phyloP scores from a whole-genome alignment of 2,797 vertebrate species.

The Epinephelus coioides region DNA sequence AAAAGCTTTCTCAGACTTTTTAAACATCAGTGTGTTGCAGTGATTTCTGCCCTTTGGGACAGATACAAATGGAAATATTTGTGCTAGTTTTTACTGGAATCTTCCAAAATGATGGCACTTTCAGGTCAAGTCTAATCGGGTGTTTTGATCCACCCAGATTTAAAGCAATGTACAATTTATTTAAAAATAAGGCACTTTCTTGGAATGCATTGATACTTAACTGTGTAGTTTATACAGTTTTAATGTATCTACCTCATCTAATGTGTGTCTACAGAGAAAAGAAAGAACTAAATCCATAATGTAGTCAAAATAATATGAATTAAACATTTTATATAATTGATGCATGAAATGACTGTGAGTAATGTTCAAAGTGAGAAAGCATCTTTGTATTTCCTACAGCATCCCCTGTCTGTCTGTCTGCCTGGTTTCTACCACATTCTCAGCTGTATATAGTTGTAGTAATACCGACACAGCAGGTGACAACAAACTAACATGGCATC shows the following conservation, averaged over 20 bases:
- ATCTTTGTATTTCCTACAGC: neutral
- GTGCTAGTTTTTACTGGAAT: neutral
- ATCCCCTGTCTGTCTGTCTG: neutral
- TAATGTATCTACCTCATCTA: neutral
- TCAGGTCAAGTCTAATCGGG: neutral
- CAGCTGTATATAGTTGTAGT: neutral
- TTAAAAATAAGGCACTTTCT: neutral
- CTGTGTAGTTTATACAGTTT: neutral
- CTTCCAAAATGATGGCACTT: neutral
- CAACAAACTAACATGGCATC: slow-evolving; percentile 45
- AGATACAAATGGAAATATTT: neutral
- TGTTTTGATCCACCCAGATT: neutral
- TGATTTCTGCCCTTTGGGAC: neutral
- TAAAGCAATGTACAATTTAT: neutral
- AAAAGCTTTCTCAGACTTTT: neutral
- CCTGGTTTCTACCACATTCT: neutral
- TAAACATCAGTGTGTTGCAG: neutral
- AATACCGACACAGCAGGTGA: slow-evolving; percentile 24
- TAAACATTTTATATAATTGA: neutral
- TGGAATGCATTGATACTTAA: neutral
- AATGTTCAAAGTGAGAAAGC: neutral
- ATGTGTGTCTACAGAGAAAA: neutral
- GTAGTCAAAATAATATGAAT: neutral
- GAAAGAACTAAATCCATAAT: neutral
- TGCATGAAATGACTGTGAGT: neutral